Evolutionary conservation across 2,113 vertebrate genomes (phyloP).

Genomic region (Istiophorus platypterus): DNA sequence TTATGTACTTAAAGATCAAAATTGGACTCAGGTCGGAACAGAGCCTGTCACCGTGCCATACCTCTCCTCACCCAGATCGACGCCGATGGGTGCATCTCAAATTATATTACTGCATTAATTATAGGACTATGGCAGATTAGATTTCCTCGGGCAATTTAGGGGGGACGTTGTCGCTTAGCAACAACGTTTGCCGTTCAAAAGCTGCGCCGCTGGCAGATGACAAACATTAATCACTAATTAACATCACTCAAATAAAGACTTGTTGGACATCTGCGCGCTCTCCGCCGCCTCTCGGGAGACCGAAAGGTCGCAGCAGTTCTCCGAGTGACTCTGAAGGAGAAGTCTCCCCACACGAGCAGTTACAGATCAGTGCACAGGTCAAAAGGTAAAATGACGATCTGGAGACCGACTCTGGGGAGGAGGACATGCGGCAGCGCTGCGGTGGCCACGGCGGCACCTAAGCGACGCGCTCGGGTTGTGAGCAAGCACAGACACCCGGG

Average conservation of each 20-base stretch:
- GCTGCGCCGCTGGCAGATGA: slow-evolving; percentile 41
- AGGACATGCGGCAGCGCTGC: slow-evolving; percentile 47
- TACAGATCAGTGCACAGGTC: slow-evolving; percentile 25
- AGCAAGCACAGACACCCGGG: slow-evolving; percentile 33
- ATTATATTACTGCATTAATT: slow-evolving; percentile 72
- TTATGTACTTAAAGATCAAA: slow-evolving; percentile 56
- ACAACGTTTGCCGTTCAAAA: slow-evolving; percentile 60
- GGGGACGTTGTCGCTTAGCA: slow-evolving; percentile 75
- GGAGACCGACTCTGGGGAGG: slow-evolving; percentile 44
- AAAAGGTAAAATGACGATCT: slow-evolving; percentile 48
- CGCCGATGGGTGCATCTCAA: slow-evolving; percentile 66
- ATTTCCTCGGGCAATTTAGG: slow-evolving; percentile 63
- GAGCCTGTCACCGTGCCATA: slow-evolving; percentile 60
- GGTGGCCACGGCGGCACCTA: not conserved
- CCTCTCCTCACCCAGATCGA: slow-evolving; percentile 46
- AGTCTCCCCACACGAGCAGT: not conserved
- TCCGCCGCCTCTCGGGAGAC: not conserved
- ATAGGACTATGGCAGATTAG: slow-evolving; percentile 71
- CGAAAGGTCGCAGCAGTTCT: not conserved
- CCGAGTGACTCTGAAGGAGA: not conserved
- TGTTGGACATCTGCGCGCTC: slow-evolving; percentile 49
- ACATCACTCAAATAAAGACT: slow-evolving; percentile 58
- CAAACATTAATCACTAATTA: slow-evolving; percentile 70
- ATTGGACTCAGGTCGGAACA: slow-evolving; percentile 47
- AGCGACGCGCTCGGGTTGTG: slow-evolving; percentile 51